Evolutionary conservation across 2,888 invertebrate genomes (phyloP).

Genomic region (Pterobdella sp.): DNA sequence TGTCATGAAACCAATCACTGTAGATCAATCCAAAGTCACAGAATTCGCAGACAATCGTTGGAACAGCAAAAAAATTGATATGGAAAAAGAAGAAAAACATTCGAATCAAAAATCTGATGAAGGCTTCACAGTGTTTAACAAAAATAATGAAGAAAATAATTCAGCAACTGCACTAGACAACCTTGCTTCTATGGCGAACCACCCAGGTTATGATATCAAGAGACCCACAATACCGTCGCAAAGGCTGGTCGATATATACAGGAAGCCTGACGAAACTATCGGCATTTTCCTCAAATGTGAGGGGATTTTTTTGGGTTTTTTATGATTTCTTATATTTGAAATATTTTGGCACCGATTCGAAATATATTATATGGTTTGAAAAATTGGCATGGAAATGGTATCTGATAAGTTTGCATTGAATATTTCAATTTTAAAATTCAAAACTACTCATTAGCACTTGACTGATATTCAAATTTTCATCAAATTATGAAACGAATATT

Average conservation of each 20-base stretch:
- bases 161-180: too few species aligned
- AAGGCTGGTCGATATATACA: slow-evolving; percentile 64
- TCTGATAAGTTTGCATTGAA: too few species aligned
- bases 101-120: too few species aligned
- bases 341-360: background rate
- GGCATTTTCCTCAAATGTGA: slow-evolving; percentile 93
- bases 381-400: too few species aligned
- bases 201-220: too few species aligned
- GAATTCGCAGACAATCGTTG: background rate
- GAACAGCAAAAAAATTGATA: background rate
- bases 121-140: too few species aligned
- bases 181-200: too few species aligned
- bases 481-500: too few species aligned
- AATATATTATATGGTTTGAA: background rate
- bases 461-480: too few species aligned
- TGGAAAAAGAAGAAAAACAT: background rate
- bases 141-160: too few species aligned
- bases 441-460: too few species aligned
- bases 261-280: slow-evolving; percentile 70
- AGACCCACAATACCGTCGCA: slow-evolving; percentile 50
- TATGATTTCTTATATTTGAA: background rate
- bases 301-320: slow-evolving; percentile 1
- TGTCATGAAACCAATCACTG: slow-evolving; percentile 65
- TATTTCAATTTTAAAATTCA: too few species aligned
- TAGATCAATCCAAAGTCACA: background rate